Evolutionary conservation across 2,797 vertebrate species (phyloP).

Genomic region (Hydrolagus colliei): DNA sequence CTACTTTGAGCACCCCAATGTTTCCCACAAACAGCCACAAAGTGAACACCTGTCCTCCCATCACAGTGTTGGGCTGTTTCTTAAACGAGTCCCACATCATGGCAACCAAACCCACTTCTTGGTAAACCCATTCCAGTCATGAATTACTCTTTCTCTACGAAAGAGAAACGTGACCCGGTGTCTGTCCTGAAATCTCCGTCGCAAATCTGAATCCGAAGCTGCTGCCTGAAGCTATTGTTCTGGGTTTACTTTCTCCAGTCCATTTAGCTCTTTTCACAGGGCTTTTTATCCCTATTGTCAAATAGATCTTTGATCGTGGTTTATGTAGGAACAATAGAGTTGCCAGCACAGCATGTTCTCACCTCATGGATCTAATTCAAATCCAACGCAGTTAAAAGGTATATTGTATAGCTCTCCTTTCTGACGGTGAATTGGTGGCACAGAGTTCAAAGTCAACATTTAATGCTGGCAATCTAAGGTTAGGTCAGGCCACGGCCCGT

Average conservation of each 20-base stretch:
- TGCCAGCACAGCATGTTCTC: neutral
- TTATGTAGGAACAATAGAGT: neutral
- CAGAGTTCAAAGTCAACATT: neutral
- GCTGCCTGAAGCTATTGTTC: too few relatives aligned
- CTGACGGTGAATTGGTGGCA: neutral
- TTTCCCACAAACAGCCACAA: too few relatives aligned
- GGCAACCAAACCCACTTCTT: too few relatives aligned
- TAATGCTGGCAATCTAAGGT: neutral
- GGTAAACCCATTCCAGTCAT: too few relatives aligned
- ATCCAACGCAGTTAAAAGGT: neutral
- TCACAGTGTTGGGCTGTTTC: too few relatives aligned
- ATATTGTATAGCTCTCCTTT: constrained; percentile 2
- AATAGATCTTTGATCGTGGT: neutral
- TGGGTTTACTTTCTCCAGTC: too few relatives aligned
- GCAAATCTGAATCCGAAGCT: too few relatives aligned
- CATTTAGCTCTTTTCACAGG: neutral
- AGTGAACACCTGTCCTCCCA: too few relatives aligned
- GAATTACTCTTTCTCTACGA: too few relatives aligned
- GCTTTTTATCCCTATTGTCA: neutral
- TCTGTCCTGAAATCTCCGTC: too few relatives aligned
- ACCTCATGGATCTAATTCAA: neutral
- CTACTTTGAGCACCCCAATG: neutral
- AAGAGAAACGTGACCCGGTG: too few relatives aligned
- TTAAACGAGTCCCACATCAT: too few relatives aligned
- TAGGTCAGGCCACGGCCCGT: neutral